These are phyloP conservation scores for Erythrolamprus reginae DNA, from an alignment of 2,113 vertebrate genomes.

Conservation along the genomic window DNA sequence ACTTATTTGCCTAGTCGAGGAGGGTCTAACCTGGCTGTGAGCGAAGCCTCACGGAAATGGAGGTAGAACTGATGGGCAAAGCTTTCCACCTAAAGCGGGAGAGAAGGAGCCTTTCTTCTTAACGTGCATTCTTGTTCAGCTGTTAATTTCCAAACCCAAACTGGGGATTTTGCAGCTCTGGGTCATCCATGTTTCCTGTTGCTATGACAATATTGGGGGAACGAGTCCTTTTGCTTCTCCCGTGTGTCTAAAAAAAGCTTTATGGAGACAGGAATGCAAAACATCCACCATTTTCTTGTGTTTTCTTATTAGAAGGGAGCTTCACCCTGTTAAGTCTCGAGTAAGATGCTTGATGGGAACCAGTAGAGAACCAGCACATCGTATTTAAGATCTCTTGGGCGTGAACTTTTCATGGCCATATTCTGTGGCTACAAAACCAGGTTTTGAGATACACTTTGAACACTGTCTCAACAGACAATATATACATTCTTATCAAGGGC, in stretches of 20 bases:
- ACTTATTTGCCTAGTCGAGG: not conserved
- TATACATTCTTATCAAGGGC: not conserved
- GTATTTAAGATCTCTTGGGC: not conserved
- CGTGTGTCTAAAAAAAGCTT: not conserved
- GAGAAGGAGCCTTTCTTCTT: not conserved
- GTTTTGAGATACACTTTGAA: not conserved
- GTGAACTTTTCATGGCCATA: not conserved
- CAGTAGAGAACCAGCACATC: not conserved
- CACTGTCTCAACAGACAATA: no score
- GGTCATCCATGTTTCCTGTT: not conserved
- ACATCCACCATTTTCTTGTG: not conserved
- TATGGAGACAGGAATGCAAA: not conserved
- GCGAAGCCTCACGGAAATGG: not conserved
- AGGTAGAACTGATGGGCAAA: not conserved
- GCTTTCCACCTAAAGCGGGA: not conserved
- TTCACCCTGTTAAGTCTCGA: not conserved
- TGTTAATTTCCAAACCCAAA: not conserved
- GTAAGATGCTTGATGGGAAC: not conserved
- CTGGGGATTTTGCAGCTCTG: not conserved
- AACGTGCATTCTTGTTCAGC: not conserved
- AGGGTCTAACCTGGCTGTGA: not conserved
- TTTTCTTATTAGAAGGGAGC: not conserved
- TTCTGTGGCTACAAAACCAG: not conserved
- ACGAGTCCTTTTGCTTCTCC: not conserved
- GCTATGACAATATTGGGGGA: not conserved